phyloP scores from a whole-genome alignment of 2,888 invertebrate species.

The Limenitis camilla region DNA sequence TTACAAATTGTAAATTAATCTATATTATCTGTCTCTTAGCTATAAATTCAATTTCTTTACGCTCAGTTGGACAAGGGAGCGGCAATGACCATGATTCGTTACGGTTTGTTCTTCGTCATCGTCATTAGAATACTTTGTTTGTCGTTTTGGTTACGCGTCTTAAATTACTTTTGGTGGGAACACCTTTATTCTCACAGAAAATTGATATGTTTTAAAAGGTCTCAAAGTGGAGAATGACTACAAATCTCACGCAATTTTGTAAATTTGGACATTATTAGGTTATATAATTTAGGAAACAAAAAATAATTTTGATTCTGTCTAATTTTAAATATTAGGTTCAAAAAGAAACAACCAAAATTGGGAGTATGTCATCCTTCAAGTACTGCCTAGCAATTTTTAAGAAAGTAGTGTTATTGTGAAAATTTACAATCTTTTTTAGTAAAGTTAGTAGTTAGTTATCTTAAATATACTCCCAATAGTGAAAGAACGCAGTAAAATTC shows the following conservation, averaged over 20 bases:
- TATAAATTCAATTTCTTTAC: constrained; percentile 24
- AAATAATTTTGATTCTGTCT: no score
- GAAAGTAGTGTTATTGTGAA: no score
- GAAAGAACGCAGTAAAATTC: constrained; percentile 46
- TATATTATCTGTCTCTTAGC: constrained; percentile 11
- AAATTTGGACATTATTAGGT: no score
- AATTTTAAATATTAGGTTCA: no score
- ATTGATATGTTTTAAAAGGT: neutral
- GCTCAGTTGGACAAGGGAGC: constrained; percentile 33
- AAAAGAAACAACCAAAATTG: no score
- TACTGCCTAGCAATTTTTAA: no score
- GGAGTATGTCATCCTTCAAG: no score
- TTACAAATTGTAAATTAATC: constrained; percentile 9
- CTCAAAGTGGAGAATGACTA: neutral
- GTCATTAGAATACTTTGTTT: constrained; percentile 29
- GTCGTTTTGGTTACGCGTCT: constrained; percentile 19
- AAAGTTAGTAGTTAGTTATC: constrained; percentile 2
- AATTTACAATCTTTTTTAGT: no score
- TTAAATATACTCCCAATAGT: constrained; percentile 17
- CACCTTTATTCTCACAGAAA: neutral
- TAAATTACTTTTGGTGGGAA: constrained; percentile 9
- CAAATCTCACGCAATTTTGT: no score
- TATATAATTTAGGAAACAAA: no score
- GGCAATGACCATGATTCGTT: constrained; percentile 36
- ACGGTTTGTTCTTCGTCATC: constrained; percentile 35